These are phyloP conservation scores for Acanthosepion lycidas DNA, from an alignment of 2,888 invertebrate genomes.

Conservation along the genomic window DNA sequence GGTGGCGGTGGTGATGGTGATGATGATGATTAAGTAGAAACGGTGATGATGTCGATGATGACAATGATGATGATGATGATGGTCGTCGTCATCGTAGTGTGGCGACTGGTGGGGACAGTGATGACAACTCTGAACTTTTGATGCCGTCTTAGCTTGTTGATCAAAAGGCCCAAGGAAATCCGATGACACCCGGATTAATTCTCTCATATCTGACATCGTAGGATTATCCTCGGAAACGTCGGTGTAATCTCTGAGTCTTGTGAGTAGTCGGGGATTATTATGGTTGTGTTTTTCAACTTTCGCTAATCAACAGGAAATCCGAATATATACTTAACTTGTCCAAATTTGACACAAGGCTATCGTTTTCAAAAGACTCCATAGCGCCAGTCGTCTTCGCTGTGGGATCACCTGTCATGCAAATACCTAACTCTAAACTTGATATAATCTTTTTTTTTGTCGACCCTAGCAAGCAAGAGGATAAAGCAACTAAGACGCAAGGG, in stretches of 20 bases:
- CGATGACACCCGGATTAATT: background rate
- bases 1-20: background rate
- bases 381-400: background rate
- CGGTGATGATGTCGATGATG: background rate
- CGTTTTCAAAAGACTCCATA: background rate
- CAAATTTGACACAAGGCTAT: too few relatives aligned
- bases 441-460: too few relatives aligned
- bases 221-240: background rate
- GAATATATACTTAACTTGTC: too few relatives aligned
- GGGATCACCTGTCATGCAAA: background rate
- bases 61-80: background rate
- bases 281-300: background rate
- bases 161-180: conserved; percentile 33
- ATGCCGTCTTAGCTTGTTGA: background rate
- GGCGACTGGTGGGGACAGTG: background rate
- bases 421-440: too few relatives aligned
- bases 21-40: background rate
- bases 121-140: background rate
- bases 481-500: too few relatives aligned
- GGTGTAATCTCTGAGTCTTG: background rate
- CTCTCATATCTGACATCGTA: background rate
- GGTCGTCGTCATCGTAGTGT: background rate
- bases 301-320: background rate
- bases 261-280: background rate
- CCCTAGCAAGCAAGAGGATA: too few relatives aligned